phyloP scores from a whole-genome alignment of 2,113 vertebrate species.

The Enhydra lutris region DNA sequence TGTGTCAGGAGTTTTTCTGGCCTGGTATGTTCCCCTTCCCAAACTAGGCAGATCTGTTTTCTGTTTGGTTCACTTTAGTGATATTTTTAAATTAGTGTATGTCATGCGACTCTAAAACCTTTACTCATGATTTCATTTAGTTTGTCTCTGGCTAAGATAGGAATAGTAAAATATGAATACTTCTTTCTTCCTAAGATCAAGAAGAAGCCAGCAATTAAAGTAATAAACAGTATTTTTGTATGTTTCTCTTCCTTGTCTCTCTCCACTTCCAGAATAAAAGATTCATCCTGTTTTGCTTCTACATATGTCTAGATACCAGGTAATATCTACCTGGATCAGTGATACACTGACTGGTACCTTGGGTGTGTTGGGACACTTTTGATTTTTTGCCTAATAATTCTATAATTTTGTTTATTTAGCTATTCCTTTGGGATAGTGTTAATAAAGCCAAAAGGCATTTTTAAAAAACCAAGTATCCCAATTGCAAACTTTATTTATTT shows the following conservation, averaged over 20 bases:
- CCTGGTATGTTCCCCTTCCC: slow-evolving; percentile 86
- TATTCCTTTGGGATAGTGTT: not conserved
- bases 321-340: slow-evolving; percentile 18
- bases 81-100: slow-evolving; percentile 22
- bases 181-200: slow-evolving; percentile 61
- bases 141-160: slow-evolving; percentile 37
- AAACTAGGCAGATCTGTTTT: slow-evolving; percentile 7
- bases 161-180: slow-evolving; percentile 22
- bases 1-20: slow-evolving; percentile 98
- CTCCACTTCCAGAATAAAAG: slow-evolving; percentile 59
- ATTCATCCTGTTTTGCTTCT: slow-evolving; percentile 57
- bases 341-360: not conserved
- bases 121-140: not conserved
- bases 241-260: slow-evolving; percentile 56
- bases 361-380: not conserved
- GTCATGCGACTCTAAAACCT: not conserved
- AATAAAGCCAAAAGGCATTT: not conserved
- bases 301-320: slow-evolving; percentile 43
- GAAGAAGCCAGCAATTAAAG: slow-evolving; percentile 45
- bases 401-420: slow-evolving; percentile 27
- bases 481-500: too few species aligned
- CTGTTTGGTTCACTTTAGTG: not conserved
- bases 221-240: slow-evolving; percentile 57
- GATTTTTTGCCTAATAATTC: slow-evolving; percentile 39
- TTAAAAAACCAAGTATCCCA: too few species aligned